Evolutionary conservation across 2,888 invertebrate genomes (phyloP), one percentile per base, ranked within the genome.

Genomic region (Aromia moschata): DNA sequence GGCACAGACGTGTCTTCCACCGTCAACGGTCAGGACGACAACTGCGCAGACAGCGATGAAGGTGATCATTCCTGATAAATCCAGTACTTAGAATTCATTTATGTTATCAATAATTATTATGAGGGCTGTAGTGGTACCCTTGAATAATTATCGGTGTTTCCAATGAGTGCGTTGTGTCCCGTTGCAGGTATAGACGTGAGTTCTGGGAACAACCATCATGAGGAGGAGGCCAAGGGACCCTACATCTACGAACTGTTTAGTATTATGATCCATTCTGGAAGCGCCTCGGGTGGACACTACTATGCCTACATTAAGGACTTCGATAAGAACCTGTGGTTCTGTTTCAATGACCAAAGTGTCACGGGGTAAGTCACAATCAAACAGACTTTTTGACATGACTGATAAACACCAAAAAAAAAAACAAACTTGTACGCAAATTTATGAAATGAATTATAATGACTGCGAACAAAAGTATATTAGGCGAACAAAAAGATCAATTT

Each of bases 181-280:
- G 38, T 70, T 67, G 36, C 59, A 80, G 88, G 87, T 62, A 88
- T 88, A 54, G 88, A 89, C 70, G 83, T 87, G 59, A 85, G 84
- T 70, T 85, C 79, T 71, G 83, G 81, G 69, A 82, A 79, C 73
- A 83, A 80, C 64, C 80, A 80, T 69, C 79, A 82, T 52, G 84
- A 85, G 67, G 84, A 83, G 66, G 85, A 85, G 62, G 84, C 84
- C 66, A 79, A 79, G 72, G 92, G 91, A 1, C 91, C 91, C 0
- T 92, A 89, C 78, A 81, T 88, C 41, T 95, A 95, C 77, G 93
- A 96, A 78, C 81, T 96, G 30, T 95, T 93, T 79, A 92, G 93
- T 12, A 93, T 95, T 65, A 93, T 95, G 93, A 92, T 95, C 56
- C 95, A 95, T 81, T 92, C 93, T 16, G 95, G 95, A 9, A 93